Evolutionary conservation across 2,113 vertebrate species (phyloP).

Genomic region (Microtus oregoni): DNA sequence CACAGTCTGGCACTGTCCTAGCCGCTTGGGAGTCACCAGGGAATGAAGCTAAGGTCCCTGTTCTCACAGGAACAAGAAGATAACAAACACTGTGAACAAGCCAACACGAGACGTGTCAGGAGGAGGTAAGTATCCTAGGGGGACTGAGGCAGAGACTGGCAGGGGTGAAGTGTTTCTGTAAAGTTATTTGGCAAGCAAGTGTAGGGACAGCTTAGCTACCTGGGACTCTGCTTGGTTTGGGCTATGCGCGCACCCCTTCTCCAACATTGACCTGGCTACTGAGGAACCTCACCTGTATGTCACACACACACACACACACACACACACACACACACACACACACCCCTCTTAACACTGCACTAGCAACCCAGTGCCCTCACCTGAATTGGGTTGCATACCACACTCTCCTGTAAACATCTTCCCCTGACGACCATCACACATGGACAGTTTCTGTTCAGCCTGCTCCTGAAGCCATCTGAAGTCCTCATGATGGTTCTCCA

Average conservation of each 20-base stretch:
- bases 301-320: neutral
- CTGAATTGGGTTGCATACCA: neutral
- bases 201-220: neutral
- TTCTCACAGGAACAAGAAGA: neutral
- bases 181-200: neutral
- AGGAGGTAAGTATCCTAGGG: neutral
- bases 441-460: neutral
- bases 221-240: neutral
- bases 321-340: neutral
- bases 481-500: neutral
- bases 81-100: neutral
- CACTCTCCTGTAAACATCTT: neutral
- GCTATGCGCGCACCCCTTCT: neutral
- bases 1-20: neutral
- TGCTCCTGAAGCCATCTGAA: neutral
- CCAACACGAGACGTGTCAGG: neutral
- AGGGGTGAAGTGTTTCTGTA: neutral
- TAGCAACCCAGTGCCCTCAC: neutral
- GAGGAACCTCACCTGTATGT: neutral
- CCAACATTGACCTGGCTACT: neutral
- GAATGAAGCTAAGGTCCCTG: neutral
- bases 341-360: neutral
- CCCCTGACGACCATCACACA: neutral
- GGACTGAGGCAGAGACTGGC: neutral
- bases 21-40: neutral